Evolutionary conservation across 2,797 vertebrate species (phyloP).

Genomic region (Todus mexicanus): DNA sequence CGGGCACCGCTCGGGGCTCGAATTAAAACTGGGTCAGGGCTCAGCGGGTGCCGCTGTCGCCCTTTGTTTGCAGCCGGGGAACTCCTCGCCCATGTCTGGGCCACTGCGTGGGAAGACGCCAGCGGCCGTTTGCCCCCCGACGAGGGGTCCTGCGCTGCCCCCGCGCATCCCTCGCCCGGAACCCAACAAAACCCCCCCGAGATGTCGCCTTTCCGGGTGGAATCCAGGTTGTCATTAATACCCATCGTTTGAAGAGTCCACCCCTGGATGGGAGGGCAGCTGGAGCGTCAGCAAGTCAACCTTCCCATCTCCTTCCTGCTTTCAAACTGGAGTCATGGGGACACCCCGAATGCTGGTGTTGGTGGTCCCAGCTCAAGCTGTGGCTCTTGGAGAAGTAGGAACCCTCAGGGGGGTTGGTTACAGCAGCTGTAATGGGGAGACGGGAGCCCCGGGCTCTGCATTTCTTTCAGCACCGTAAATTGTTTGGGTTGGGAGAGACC

Average conservation of each 20-base stretch:
- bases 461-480: background rate
- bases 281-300: background rate
- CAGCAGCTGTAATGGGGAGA: background rate
- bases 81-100: rapidly evolving
- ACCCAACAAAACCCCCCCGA: no score
- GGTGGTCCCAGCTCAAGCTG: background rate
- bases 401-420: background rate
- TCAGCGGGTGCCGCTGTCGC: background rate
- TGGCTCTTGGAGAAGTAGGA: background rate
- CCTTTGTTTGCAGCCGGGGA: rapidly evolving
- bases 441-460: no score
- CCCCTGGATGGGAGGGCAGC: no score
- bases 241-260: background rate
- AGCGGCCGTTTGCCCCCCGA: background rate
- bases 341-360: rapidly evolving
- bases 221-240: background rate
- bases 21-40: background rate
- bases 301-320: background rate
- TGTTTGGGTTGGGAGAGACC: no score
- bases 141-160: background rate
- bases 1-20: rapidly evolving
- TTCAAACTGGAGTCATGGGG: rapidly evolving
- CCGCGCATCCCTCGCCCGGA: no score
- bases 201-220: no score
- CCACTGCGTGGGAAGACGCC: background rate